phyloP scores from a whole-genome alignment of 1,140 invertebrate species.

The Oscheius sp. region DNA sequence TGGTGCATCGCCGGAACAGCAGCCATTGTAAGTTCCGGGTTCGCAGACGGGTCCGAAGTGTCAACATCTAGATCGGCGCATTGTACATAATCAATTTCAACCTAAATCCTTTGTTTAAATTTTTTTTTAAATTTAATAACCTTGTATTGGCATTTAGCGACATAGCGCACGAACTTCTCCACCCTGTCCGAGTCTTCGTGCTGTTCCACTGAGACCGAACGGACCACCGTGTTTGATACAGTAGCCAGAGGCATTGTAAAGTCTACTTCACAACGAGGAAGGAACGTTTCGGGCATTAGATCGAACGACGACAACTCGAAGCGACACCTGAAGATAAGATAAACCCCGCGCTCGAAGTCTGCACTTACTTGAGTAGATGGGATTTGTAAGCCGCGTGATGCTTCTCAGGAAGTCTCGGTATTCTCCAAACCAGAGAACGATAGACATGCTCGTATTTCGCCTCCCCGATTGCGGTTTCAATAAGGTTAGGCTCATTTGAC shows the following conservation, averaged over 20 bases:
- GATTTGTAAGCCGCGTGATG: conserved; percentile 58
- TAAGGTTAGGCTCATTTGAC: conserved; percentile 80
- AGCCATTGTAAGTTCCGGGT: conserved; percentile 20
- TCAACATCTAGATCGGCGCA: conserved; percentile 55
- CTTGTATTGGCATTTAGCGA: conserved; percentile 91
- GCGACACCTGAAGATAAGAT: conserved; percentile 85
- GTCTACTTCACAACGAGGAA: conserved; percentile 83
- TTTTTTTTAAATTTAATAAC: conserved; percentile 44
- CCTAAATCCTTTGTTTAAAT: conserved; percentile 23
- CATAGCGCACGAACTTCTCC: conserved; percentile 94
- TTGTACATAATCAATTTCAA: conserved; percentile 60
- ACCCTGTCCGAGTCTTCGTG: conserved; percentile 82
- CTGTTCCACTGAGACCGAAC: conserved; percentile 82
- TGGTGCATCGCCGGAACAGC: conserved; percentile 44
- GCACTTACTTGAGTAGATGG: conserved; percentile 52
- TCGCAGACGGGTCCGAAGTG: conserved; percentile 23
- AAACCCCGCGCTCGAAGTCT: conserved; percentile 72
- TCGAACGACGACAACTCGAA: conserved; percentile 93
- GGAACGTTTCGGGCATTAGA: conserved; percentile 86
- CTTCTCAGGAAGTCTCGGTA: conserved; percentile 67
- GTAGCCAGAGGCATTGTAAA: conserved; percentile 98
- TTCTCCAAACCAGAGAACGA: conserved; percentile 93
- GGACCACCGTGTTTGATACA: conserved; percentile 89
- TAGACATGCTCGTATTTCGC: conserved; percentile 99
- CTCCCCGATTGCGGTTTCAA: conserved; percentile 90